Percentiles rank a stretch among this genome's conserved stretches.
Evolutionary conservation across 1,140 invertebrate genomes (phyloP).

Genomic region (Drosophila teissieri): DNA sequence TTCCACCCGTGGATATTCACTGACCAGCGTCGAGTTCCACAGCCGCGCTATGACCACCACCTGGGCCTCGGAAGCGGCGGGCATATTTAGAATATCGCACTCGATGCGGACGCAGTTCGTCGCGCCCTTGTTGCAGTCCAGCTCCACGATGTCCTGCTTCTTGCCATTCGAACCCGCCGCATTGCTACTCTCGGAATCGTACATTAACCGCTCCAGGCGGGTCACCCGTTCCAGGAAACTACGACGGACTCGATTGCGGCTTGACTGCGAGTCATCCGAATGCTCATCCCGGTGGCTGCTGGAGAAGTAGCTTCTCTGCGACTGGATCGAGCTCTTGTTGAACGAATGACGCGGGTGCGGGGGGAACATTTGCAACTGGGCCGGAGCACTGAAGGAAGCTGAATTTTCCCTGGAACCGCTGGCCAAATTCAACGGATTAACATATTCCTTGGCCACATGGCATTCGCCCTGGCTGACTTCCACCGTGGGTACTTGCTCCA

Average conservation of each 20-base stretch:
- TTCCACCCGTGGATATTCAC: conserved; percentile 94
- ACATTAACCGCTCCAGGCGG: conserved; percentile 89
- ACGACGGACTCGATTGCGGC: conserved; percentile 85
- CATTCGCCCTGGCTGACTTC: conserved; percentile 89
- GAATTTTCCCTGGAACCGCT: conserved; percentile 80
- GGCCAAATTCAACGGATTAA: conserved; percentile 90
- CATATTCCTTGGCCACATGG: conserved; percentile 85
- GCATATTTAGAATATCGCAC: conserved; percentile 92
- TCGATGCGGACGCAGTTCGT: conserved; percentile 94
- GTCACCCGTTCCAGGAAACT: conserved; percentile 89
- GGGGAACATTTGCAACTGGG: conserved; percentile 62
- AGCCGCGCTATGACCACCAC: conserved; percentile 92
- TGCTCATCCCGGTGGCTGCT: conserved; percentile 3
- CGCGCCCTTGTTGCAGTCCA: conserved; percentile 92
- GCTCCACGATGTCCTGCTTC: conserved; percentile 89
- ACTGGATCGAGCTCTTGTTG: conserved; percentile 33
- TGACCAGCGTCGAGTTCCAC: conserved; percentile 95
- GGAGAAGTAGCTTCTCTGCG: conserved; percentile 24
- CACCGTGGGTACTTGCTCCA: conserved; percentile 91
- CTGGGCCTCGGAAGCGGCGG: conserved; percentile 89
- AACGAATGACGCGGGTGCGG: conserved; percentile 8
- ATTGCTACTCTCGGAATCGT: conserved; percentile 71
- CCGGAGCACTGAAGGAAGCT: conserved; percentile 56
- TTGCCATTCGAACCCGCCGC: conserved; percentile 86
- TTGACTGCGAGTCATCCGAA: too few species aligned